Evolutionary conservation across 1,140 invertebrate genomes (phyloP), one percentile per base, ranked within the genome.

Genomic region (Cotesia chilonis): DNA sequence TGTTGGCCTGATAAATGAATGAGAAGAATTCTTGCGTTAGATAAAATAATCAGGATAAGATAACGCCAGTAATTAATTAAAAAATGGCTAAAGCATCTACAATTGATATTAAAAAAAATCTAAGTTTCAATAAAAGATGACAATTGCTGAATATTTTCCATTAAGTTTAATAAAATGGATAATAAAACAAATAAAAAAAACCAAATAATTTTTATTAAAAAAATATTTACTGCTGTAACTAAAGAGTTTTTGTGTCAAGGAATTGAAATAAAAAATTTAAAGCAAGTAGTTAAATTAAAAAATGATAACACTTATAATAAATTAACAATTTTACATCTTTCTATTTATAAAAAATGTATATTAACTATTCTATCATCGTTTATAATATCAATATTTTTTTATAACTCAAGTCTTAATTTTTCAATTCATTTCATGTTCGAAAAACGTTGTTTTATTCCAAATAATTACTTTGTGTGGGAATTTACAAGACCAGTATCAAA

Each of bases 401-500:
- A 55, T n/a, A 54, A 41, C 64, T 37, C 52, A 57, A 20, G 6
- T 65, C 67, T 57, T 35, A 14, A 37, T 54, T 68, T 59, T 28
- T 28, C 64, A 57, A 41, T 28, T 37, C 38, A 82, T 73, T 76
- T 75, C 59, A 73, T 78, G 51, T 74, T 81, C 37, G 80, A 77
- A 63, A 88, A 90, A 69, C 89, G 92, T 77, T 96, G 95, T 84
- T 82, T 95, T 64, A 77, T 96, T 77, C 91, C 92, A 72, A 95
- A 94, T 83, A 95, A 95, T 87, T 94, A 93, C 79, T 87, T 96
- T 57, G 87, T 95, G 38, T 95, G 93, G 92, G 95, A 96, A 86
- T 92, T 93, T 54, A 93, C 93, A 9, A 87, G 95, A 71, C 94
- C 94, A 10, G 87, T 93, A n/a, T 92, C 93, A 4, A 90, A 95